Base-by-base conservation (phyloP, 2,888 invertebrate species). In the Argynnis bischoffii region DNA sequence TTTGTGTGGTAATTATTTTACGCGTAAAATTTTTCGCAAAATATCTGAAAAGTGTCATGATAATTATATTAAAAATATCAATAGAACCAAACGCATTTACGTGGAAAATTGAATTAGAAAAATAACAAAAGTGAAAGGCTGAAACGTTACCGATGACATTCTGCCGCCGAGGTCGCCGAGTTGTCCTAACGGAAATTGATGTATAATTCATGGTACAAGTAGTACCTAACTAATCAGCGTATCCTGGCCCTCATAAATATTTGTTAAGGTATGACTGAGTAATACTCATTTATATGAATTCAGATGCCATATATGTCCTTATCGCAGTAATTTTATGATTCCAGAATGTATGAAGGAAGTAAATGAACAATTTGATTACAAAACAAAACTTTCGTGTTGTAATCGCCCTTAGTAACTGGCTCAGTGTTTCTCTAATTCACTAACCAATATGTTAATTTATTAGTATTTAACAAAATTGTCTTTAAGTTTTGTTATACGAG, bases 81-180 rank as follows among this genome's bases (percentile, higher is more conserved):
- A 54, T 31, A 31, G n/a, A 47, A 46, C 2, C 2, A 47, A 47
- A 14, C 8, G 6, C 6, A 47, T 47, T 15, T 6, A 13, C 15
- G 26, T 2, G n/a, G 47, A 59, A 48, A 6, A 59, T 6, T 16
- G 21, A 47, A 57, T 47, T 47, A 57, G 57, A 63, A 1, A 79
- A 80, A 57, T 76, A 71, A 63, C 64, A 72, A 64, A 66, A 72
- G 76, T 76, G 76, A 76, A 73, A 74, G 76, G 76, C 72, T 75
- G 71, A 71, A 74, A 71, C 71, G 70, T 72, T 70, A 71, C 69
- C 69, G 75, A 76, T 75, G 77, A 72, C 74, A 75, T 75, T 75
- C 65, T 74, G 69, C 15, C 66, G 65, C 59, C 76, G 73, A 76
- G 76, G 76, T 73, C 72, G 66, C 63, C 72, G 26, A 67, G 68